phyloP scores from a whole-genome alignment of 1,140 invertebrate species.

The Tyrophagus putrescentiae region DNA sequence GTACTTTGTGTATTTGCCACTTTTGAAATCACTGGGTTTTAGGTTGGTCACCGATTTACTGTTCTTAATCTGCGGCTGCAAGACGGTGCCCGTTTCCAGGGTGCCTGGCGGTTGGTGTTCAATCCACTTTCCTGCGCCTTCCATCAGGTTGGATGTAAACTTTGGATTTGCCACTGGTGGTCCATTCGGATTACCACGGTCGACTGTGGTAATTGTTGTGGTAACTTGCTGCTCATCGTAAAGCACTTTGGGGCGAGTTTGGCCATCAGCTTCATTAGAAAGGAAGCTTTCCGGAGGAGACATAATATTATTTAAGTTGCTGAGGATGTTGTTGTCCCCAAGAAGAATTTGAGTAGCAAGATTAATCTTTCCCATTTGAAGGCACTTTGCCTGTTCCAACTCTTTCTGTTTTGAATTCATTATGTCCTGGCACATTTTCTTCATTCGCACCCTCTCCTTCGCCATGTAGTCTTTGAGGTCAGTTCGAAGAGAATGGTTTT shows the following conservation, averaged over 20 bases:
- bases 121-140: conserved; percentile 66
- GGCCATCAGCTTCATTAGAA: not conserved
- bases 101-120: conserved; percentile 60
- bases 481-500: no score
- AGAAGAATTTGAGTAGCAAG: conserved; percentile 26
- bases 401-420: conserved; percentile 34
- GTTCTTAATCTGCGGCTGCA: conserved; percentile 66
- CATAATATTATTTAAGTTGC: no score
- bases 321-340: conserved; percentile 19
- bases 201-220: not conserved
- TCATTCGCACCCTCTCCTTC: conserved; percentile 25
- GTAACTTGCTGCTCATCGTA: not conserved
- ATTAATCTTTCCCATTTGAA: conserved; percentile 26
- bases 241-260: not conserved
- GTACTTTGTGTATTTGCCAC: conserved; percentile 62
- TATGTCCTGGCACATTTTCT: conserved; percentile 34
- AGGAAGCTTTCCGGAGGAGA: no score
- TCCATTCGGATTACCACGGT: not conserved
- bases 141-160: no score
- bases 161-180: conserved; percentile 48
- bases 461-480: conserved; percentile 24
- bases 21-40: conserved; percentile 49
- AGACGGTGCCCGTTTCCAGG: conserved; percentile 54
- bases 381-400: conserved; percentile 25
- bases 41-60: conserved; percentile 69